phyloP scores from a whole-genome alignment of 1,140 invertebrate genomes.

The Ctenoplectra terminalis region DNA sequence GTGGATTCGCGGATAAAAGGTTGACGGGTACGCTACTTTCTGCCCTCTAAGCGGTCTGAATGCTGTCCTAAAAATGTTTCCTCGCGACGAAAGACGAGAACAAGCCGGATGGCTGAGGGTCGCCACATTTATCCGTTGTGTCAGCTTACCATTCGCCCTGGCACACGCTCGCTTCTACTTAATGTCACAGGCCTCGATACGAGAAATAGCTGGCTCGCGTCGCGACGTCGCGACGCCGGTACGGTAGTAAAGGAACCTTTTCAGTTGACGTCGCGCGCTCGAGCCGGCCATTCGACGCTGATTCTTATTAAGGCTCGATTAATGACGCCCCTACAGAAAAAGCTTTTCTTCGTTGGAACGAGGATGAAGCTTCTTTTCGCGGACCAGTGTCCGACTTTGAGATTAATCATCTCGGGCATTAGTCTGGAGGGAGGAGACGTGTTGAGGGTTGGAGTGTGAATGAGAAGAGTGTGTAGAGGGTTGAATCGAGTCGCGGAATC shows the following conservation, averaged over 20 bases:
- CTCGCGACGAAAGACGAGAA: slow-evolving; percentile 24
- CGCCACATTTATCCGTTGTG: slow-evolving; percentile 52
- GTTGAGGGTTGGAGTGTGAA: not conserved
- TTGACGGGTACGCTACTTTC: slow-evolving; percentile 59
- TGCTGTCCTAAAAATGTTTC: slow-evolving; percentile 63
- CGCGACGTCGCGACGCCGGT: slow-evolving; percentile 2
- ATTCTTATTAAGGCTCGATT: slow-evolving; percentile 48
- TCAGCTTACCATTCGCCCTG: slow-evolving; percentile 54
- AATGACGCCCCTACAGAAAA: not conserved
- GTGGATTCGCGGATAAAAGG: slow-evolving; percentile 47
- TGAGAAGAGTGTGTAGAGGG: not conserved
- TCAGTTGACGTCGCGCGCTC: not conserved
- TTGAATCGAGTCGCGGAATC: not conserved
- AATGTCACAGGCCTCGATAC: slow-evolving; percentile 58
- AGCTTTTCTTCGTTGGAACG: not conserved
- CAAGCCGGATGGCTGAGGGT: slow-evolving; percentile 5
- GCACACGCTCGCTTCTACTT: slow-evolving; percentile 55
- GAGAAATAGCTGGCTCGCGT: slow-evolving; percentile 32
- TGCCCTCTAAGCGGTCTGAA: slow-evolving; percentile 57
- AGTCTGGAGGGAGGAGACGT: not conserved
- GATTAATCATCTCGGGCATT: slow-evolving; percentile 19
- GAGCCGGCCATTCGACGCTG: slow-evolving; percentile 14
- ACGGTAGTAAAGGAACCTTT: not conserved
- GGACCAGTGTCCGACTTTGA: not conserved
- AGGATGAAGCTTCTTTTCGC: not conserved